Evolutionary conservation across 1,140 invertebrate species (phyloP).

Genomic region (Macrocentrus cingulum): DNA sequence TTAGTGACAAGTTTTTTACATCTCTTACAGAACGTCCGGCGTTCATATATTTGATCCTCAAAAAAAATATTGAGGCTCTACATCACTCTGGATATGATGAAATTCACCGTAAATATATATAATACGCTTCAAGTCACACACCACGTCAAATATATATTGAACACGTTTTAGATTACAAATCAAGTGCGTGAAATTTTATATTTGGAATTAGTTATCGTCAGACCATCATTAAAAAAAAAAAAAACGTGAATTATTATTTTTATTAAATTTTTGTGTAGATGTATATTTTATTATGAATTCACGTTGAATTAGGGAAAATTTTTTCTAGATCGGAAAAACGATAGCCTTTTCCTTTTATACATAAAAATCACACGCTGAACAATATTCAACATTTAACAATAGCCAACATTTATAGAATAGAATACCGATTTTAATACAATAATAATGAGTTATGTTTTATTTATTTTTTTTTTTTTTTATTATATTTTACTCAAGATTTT

Average conservation of each 20-base stretch:
- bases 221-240: background rate
- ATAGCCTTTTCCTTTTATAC: conserved; percentile 13
- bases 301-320: background rate
- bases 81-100: conserved; percentile 5
- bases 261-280: background rate
- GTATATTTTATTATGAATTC: background rate
- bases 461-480: conserved; percentile 35
- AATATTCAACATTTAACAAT: conserved; percentile 60
- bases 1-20: too few species aligned
- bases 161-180: conserved; percentile 48
- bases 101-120: conserved; percentile 6
- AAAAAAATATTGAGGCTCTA: background rate
- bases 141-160: conserved; percentile 18
- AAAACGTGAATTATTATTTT: background rate
- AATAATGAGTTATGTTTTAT: conserved; percentile 41
- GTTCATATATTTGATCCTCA: conserved; percentile 2
- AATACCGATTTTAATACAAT: conserved; percentile 50
- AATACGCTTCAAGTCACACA: too few species aligned
- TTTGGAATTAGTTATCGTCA: conserved; percentile 28
- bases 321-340: conserved; percentile 2
- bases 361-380: conserved; percentile 46
- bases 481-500: background rate
- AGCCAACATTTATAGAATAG: conserved; percentile 60
- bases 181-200: conserved; percentile 41
- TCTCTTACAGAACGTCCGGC: too few species aligned